Percentiles rank a stretch among this genome's conserved stretches.
Evolutionary conservation across 2,888 invertebrate genomes (phyloP).

Genomic region (Phlogophora meticulosa): DNA sequence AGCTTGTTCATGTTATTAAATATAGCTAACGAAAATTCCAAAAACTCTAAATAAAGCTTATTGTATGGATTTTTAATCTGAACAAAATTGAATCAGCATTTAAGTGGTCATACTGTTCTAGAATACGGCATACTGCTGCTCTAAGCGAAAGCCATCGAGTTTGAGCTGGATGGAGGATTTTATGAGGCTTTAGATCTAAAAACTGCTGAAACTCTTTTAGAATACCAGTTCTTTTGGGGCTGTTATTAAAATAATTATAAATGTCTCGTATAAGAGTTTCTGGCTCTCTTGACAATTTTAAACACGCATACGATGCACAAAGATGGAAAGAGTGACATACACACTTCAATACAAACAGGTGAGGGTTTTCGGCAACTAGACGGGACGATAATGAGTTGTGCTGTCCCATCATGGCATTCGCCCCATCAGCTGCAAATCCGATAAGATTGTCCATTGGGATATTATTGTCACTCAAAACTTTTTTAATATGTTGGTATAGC

Average conservation of each 20-base stretch:
- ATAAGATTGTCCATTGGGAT: conserved; percentile 56
- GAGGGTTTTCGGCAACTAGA: conserved; percentile 43
- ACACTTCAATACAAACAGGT: conserved; percentile 61
- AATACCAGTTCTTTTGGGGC: conserved; percentile 46
- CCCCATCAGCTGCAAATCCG: conserved; percentile 48
- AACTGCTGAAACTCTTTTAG: conserved; percentile 44
- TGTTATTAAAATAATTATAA: conserved; percentile 24
- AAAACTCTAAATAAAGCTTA: too few species aligned
- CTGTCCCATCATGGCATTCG: conserved; percentile 62
- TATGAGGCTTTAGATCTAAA: neutral
- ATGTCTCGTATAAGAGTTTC: neutral
- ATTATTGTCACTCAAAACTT: conserved; percentile 54
- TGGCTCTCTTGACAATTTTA: conserved; percentile 32
- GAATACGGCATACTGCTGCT: conserved; percentile 34
- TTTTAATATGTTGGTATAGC: conserved; percentile 46
- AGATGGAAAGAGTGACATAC: conserved; percentile 60
- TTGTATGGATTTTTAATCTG: too few species aligned
- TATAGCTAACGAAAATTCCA: too few species aligned
- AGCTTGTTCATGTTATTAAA: too few species aligned
- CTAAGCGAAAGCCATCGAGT: conserved; percentile 56
- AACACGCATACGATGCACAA: conserved; percentile 48
- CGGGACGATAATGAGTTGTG: conserved; percentile 57
- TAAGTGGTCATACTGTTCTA: conserved; percentile 41
- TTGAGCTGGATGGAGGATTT: conserved; percentile 30
- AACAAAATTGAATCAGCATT: too few species aligned